phyloP scores from a whole-genome alignment of 1,140 invertebrate species.

The Halesus radiatus region DNA sequence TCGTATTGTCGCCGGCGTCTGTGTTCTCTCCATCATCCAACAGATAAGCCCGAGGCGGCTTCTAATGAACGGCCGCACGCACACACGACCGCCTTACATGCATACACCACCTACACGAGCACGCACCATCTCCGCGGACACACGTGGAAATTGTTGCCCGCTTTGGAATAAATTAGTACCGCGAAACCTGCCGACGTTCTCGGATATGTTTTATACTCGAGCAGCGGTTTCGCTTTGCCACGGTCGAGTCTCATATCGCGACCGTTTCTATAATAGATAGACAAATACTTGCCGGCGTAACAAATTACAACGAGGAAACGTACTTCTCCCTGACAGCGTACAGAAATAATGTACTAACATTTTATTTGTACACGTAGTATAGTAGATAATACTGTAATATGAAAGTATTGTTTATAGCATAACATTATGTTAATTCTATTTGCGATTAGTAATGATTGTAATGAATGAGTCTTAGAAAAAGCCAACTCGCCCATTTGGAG shows the following conservation, averaged over 20 bases:
- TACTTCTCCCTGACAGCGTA: no score
- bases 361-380: no score
- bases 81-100: not conserved
- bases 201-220: conserved; percentile 10
- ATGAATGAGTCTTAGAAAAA: no score
- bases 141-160: conserved; percentile 31
- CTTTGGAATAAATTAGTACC: conserved; percentile 18
- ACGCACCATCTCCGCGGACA: not conserved
- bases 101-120: not conserved
- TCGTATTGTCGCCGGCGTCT: conserved; percentile 37
- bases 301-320: no score
- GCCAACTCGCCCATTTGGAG: no score
- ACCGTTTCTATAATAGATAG: not conserved
- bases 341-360: no score
- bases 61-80: conserved; percentile 30
- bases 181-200: conserved; percentile 17
- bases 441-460: no score
- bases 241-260: not conserved
- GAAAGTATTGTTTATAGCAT: no score
- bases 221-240: not conserved
- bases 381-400: no score
- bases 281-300: no score
- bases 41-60: conserved; percentile 31
- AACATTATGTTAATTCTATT: no score
- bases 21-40: conserved; percentile 13